Evolutionary conservation across 2,113 vertebrate species (phyloP), one percentile per base, ranked within the genome.

Genomic region (Forbesichthys agassizii): DNA sequence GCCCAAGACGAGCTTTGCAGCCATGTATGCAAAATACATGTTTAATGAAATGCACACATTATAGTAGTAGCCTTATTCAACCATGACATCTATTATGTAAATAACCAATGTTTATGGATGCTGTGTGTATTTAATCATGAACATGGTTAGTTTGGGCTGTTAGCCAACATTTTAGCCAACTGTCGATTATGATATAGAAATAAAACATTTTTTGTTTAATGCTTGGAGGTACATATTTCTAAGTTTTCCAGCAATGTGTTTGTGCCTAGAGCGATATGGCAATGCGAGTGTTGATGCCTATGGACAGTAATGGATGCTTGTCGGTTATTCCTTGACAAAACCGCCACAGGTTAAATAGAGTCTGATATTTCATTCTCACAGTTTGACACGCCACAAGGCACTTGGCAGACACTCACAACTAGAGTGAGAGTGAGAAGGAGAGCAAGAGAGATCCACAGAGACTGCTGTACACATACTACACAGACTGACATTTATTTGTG

Each of bases 331-430:
- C 73, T 72, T 74, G 20, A 71, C 65, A 74, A 77, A 67, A 75
- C 67, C 71, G 73, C 73, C 74, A 77, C 48, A 71, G 56, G 73
- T 71, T 77, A 71, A 78, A 79, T 11, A 1, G 18, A 77, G 65
- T 27, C 18, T 12, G 51, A 52, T 77, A 74, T 76, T 84, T 73
- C 1, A 27, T 5, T 20, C 8, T 48, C 6, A 77, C 16, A 66
- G 54, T 77, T 69, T 67, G 42, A 67, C 36, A 4, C 36, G 18
- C 49, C 42, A 48, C 48, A 62, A 62, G 47, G 36, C 66, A 16
- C 65, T 48, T 9, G 36, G 13, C 64, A 36, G 14, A 48, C 4
- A 0, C 54, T 63, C 46, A 11, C 18, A 55, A 47, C 65, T 10
- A 51, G 33, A 48, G 51, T 57, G 49, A 68, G n/a, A 67, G 7